Conservation (phyloP, 1,140 invertebrate genomes). For the Ephestia elutella region DNA sequence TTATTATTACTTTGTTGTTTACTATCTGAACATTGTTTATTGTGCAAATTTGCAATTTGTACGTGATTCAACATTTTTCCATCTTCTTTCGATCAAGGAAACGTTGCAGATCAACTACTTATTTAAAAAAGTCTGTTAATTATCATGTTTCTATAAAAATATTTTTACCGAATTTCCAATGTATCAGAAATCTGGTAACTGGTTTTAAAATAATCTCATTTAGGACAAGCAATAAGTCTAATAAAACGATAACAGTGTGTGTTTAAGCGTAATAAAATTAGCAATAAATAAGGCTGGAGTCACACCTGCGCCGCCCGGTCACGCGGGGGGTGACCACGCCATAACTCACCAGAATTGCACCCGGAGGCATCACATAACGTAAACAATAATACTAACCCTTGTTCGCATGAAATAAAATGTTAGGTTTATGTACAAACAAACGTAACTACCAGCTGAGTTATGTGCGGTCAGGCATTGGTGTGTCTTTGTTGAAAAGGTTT, state of each 20-base stretch:
- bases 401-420: constrained; percentile 32
- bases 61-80: neutral
- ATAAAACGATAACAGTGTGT: constrained; percentile 22
- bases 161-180: too few species aligned
- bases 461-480: constrained; percentile 7
- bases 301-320: constrained; percentile 54
- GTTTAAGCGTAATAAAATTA: constrained; percentile 43
- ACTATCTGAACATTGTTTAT: neutral
- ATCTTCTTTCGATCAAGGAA: too few species aligned
- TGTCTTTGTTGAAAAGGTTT: neutral
- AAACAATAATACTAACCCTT: constrained; percentile 44
- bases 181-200: too few species aligned
- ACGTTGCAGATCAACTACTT: too few species aligned
- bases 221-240: constrained; percentile 19
- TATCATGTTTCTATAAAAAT: too few species aligned
- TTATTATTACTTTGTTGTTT: constrained; percentile 1
- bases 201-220: constrained; percentile 3
- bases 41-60: neutral
- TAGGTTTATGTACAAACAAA: constrained; percentile 20
- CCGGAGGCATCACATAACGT: constrained; percentile 36
- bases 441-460: constrained; percentile 22
- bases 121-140: too few species aligned
- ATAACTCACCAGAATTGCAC: constrained; percentile 62
- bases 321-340: constrained; percentile 41
- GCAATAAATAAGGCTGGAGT: constrained; percentile 55